These are phyloP conservation scores for Baryphthengus martii DNA, from an alignment of 2,113 vertebrate species.

Conservation along the genomic window DNA sequence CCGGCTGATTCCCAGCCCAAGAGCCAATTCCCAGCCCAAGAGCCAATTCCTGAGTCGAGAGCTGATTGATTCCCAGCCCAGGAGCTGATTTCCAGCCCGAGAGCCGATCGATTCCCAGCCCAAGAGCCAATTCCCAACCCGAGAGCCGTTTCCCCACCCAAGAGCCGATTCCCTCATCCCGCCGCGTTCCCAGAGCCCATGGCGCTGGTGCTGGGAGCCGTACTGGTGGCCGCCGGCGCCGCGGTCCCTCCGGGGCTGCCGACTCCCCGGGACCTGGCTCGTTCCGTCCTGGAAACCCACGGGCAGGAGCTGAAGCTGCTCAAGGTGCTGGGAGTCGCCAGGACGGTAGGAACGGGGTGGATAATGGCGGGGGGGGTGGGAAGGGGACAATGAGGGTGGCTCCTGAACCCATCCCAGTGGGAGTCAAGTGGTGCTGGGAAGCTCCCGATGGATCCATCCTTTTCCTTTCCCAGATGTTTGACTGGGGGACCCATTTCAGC, in stretches of 20 bases:
- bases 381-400: no score
- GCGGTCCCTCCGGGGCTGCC: background rate
- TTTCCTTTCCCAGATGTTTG: background rate
- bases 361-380: no score
- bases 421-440: background rate
- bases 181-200: background rate
- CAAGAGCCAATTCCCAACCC: no score
- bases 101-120: background rate
- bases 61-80: no score
- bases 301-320: slow-evolving; percentile 41
- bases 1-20: no score
- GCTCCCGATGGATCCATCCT: background rate
- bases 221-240: background rate
- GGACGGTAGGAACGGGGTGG: background rate
- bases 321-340: background rate
- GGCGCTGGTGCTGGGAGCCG: background rate
- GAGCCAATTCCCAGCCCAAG: no score
- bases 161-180: background rate
- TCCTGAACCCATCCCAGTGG: background rate
- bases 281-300: slow-evolving; percentile 25
- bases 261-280: background rate
- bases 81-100: background rate
- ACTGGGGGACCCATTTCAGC: slow-evolving; percentile 49
- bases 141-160: background rate
- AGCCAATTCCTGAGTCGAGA: background rate